A percentile compares a stretch with the other conserved stretches of the same genome.
Conservation (phyloP, 2,888 invertebrate species). For the Chymomyza fuscimana region DNA sequence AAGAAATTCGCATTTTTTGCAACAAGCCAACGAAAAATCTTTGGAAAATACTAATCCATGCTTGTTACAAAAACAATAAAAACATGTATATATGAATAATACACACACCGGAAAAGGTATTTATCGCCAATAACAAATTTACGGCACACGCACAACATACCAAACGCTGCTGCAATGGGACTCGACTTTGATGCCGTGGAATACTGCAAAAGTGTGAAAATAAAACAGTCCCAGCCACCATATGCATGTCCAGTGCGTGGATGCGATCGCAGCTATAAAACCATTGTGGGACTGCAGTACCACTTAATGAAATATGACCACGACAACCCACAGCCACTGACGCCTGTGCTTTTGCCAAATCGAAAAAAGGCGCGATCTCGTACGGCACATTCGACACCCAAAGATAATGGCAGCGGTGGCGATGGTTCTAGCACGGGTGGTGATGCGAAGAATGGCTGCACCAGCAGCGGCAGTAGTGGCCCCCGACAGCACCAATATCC, state of each 20-base stretch:
- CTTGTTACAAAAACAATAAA: conserved; percentile 52
- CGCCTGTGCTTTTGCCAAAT: conserved; percentile 83
- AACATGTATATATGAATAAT: conserved; percentile 51
- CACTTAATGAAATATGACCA: conserved; percentile 93
- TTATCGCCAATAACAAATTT: conserved; percentile 25
- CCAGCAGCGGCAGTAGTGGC: conserved; percentile 31
- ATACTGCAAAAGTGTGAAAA: conserved; percentile 88
- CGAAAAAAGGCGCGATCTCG: conserved; percentile 84
- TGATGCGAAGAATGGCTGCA: conserved; percentile 49
- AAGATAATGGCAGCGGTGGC: conserved; percentile 72
- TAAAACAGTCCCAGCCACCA: conserved; percentile 85
- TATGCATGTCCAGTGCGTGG: conserved; percentile 92
- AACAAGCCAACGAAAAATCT: conserved; percentile 61
- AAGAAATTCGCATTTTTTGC: conserved; percentile 56
- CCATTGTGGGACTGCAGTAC: conserved; percentile 91
- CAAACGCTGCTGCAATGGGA: conserved; percentile 82
- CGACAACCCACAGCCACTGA: conserved; percentile 86
- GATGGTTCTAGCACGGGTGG: conserved; percentile 35
- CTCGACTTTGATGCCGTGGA: conserved; percentile 92
- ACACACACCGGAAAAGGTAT: conserved; percentile 34
- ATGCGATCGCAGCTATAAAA: conserved; percentile 92
- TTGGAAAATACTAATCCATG: conserved; percentile 55
- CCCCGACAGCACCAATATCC: conserved; percentile 37
- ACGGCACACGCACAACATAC: conserved; percentile 19
- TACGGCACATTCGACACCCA: conserved; percentile 80